Base-by-base conservation (phyloP, 1,140 invertebrate genomes). In the Uloborus diversus region DNA sequence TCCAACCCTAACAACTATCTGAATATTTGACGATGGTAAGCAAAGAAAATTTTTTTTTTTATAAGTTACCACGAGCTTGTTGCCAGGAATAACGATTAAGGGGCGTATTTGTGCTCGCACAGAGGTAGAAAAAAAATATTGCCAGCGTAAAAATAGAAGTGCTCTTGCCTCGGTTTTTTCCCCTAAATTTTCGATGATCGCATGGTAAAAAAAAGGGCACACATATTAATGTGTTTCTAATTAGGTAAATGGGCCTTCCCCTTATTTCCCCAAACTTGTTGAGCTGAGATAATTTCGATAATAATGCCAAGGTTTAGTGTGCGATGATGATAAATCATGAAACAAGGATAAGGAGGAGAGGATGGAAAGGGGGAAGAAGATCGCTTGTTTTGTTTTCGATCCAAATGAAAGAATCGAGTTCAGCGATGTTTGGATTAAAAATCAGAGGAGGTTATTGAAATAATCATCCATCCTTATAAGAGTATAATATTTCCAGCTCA, bases 221-320 rank as follows among this genome's bases (percentile, higher is more conserved):
- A 53, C 49, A 2, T 53, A 53, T 53, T 53, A 53, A 53, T 53
- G 49, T n/a, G 49, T 53, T 53, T 53, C 49, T 53, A 53, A 53
- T 53, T 53, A 53, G 20, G 13, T 53, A 53, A 53, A 53, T 53
- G 4, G 49, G 13, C 49, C 23, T n/a, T 7, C 1, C 17, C 49
- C 20, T n/a, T 20, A 14, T 7, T 20, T 53, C 20, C 20, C 49
- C 37, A 42, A 42, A 53, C 17, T 53, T 53, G 49, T 53, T 53
- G 49, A 53, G n/a, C 17, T 20, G 49, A 20, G 49, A 4, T 53
- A 53, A 53, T 53, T 53, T 53, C 49, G 49, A 53, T 53, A 53
- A 53, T 53, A 53, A 4, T 20, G 49, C 13, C 17, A n/a, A 14
- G 49, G 49, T 53, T 53, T 53, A 5, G 49, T 53, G 49, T 53